phyloP scores from a whole-genome alignment of 2,888 invertebrate species.

The Plusia festucae region DNA sequence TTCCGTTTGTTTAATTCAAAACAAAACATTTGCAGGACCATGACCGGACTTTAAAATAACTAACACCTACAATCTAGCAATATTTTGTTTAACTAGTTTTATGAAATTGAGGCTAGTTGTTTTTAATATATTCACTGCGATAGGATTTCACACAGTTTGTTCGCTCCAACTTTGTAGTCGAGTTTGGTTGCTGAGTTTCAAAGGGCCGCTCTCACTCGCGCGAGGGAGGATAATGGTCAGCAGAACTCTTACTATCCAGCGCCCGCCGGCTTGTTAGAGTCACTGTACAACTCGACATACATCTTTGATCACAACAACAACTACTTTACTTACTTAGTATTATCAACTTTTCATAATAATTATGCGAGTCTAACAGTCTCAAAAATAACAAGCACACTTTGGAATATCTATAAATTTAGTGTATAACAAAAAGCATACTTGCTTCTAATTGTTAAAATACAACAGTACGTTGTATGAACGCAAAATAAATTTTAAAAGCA shows the following conservation, averaged over 20 bases:
- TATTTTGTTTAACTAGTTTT: conserved; percentile 1
- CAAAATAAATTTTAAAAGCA: background rate
- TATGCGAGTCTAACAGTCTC: too few species aligned
- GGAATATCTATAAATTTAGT: too few species aligned
- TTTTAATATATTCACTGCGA: conserved; percentile 4
- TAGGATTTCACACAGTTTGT: background rate
- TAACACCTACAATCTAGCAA: background rate
- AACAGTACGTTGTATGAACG: background rate
- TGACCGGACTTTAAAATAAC: background rate
- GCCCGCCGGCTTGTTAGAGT: background rate
- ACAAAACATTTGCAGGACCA: background rate
- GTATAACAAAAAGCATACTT: too few species aligned
- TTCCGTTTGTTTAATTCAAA: background rate
- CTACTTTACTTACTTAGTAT: too few species aligned
- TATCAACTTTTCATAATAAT: too few species aligned
- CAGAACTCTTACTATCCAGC: background rate
- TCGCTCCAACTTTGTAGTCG: background rate
- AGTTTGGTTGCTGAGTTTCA: background rate
- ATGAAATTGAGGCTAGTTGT: background rate
- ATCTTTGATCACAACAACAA: too few species aligned
- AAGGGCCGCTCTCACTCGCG: too few species aligned
- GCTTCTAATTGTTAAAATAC: background rate
- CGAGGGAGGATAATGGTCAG: background rate
- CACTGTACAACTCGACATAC: background rate
- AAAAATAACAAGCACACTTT: too few species aligned